phyloP scores from a whole-genome alignment of 2,797 vertebrate species.

The Ammospiza maritima region DNA sequence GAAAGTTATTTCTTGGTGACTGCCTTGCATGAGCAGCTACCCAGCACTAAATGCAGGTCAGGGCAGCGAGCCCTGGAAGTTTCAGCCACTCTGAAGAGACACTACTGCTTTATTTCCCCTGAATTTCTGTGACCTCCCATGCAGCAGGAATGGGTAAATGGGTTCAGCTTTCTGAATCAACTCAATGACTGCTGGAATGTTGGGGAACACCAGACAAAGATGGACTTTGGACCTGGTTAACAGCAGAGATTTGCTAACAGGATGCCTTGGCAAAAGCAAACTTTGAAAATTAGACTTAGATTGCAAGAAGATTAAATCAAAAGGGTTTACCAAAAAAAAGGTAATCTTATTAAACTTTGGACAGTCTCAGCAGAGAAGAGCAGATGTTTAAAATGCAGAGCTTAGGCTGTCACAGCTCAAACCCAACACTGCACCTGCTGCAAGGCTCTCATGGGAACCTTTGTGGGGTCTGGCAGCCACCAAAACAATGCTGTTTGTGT shows the following conservation, averaged over 20 bases:
- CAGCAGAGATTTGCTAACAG: too few relatives aligned
- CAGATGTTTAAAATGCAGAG: neutral
- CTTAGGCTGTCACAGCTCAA: neutral
- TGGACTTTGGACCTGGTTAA: too few relatives aligned
- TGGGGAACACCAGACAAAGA: too few relatives aligned
- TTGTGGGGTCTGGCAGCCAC: neutral
- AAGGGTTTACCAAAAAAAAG: too few relatives aligned
- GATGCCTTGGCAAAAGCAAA: too few relatives aligned
- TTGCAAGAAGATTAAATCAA: too few relatives aligned
- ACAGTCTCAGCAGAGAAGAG: neutral
- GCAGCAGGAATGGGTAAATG: neutral
- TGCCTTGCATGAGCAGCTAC: neutral
- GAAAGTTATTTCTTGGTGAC: neutral
- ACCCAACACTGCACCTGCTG: neutral
- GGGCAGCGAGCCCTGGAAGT: neutral
- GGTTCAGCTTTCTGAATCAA: neutral
- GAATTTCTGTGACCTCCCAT: neutral
- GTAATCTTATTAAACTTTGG: too few relatives aligned
- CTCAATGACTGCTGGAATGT: neutral
- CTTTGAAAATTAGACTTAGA: too few relatives aligned
- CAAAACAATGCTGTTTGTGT: neutral
- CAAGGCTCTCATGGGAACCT: neutral
- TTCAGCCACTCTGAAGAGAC: neutral
- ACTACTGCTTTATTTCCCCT: neutral
- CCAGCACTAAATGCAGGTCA: fast-evolving